phyloP scores from a whole-genome alignment of 2,797 vertebrate species.

The Enteromius radiatus region DNA sequence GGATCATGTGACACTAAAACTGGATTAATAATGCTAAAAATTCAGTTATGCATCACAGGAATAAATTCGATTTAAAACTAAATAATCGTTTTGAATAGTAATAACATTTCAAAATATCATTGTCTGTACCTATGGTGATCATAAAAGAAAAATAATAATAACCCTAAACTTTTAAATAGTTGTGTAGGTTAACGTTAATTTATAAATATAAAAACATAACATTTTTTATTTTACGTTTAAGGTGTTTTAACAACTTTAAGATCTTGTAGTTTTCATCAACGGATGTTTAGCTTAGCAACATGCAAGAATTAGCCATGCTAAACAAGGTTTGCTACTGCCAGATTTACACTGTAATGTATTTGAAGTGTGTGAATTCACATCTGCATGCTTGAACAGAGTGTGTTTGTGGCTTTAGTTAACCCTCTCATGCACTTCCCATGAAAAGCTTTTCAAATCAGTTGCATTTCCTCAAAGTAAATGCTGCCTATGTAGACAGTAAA shows the following conservation, averaged over 20 bases:
- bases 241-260: neutral
- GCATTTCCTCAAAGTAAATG: neutral
- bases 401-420: neutral
- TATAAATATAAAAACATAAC: neutral
- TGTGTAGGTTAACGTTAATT: neutral
- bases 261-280: neutral
- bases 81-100: neutral
- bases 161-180: neutral
- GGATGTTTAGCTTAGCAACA: neutral
- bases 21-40: neutral
- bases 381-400: neutral
- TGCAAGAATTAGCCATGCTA: neutral
- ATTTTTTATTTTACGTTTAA: neutral
- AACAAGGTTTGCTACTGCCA: neutral
- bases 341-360: neutral
- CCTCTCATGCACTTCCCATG: neutral
- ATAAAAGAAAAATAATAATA: neutral
- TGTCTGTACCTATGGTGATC: neutral
- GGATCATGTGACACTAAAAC: neutral
- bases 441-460: neutral
- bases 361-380: neutral
- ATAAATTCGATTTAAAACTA: neutral
- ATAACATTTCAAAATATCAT: neutral
- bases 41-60: neutral
- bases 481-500: neutral